phyloP scores from a whole-genome alignment of 2,888 invertebrate genomes.

The Anarsia innoxiella region DNA sequence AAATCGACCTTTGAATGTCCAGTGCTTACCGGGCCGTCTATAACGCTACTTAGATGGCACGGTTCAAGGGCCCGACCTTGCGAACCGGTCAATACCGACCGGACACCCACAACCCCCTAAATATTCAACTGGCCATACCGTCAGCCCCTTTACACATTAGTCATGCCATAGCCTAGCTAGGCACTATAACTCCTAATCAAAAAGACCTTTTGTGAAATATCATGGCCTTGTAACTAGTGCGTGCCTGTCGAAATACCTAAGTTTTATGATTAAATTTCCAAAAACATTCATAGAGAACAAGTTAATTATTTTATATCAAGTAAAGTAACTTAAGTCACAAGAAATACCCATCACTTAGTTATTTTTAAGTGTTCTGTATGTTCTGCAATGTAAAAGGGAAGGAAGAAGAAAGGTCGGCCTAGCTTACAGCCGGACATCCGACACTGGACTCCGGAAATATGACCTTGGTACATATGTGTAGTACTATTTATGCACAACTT shows the following conservation, averaged over 20 bases:
- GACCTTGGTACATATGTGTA: conserved; percentile 5
- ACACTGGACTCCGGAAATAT: not conserved
- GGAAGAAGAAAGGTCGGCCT: conserved; percentile 18
- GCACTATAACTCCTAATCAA: not conserved
- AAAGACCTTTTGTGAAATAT: not conserved
- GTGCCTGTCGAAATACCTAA: no score
- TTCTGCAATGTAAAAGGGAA: conserved; percentile 14
- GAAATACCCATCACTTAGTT: no score
- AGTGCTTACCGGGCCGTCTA: conserved; percentile 21
- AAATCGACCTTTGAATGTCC: conserved; percentile 36
- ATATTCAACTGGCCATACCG: conserved; percentile 22
- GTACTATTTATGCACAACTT: not conserved
- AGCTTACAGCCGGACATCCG: conserved; percentile 21
- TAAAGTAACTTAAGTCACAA: no score
- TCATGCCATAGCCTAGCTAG: conserved; percentile 6
- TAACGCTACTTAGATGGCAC: conserved; percentile 64
- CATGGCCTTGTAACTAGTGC: no score
- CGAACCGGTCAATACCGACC: conserved; percentile 85
- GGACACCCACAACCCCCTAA: conserved; percentile 64
- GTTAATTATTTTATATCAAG: no score
- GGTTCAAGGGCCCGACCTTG: conserved; percentile 95
- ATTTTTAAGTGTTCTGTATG: no score
- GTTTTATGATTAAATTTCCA: no score
- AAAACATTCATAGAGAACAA: no score
- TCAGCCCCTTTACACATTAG: conserved; percentile 25